These are phyloP conservation scores for Cephus spinipes DNA, from an alignment of 2,888 invertebrate species.

Conservation along the genomic window DNA sequence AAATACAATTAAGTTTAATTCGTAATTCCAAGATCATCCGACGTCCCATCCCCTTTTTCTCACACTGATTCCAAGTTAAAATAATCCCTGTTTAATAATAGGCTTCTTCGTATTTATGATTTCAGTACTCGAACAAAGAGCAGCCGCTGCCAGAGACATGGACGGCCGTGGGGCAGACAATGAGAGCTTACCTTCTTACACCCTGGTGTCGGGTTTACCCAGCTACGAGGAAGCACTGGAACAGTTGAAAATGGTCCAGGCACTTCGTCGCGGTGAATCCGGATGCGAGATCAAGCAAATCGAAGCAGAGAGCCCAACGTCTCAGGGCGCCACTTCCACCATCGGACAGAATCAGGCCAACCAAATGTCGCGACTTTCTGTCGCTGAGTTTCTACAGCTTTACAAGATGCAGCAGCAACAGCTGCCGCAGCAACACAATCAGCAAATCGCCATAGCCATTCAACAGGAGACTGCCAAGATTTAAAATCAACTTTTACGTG, in stretches of 20 bases:
- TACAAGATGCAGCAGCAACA: constrained; percentile 44
- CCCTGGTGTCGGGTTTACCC: constrained; percentile 75
- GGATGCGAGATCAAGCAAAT: constrained; percentile 17
- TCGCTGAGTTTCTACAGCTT: constrained; percentile 60
- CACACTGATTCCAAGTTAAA: background rate
- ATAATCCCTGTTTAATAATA: background rate
- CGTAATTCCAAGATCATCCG: background rate
- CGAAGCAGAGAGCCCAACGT: constrained; percentile 11
- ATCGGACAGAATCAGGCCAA: constrained; percentile 47
- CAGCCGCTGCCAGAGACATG: constrained; percentile 41
- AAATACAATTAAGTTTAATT: background rate
- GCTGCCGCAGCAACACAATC: constrained; percentile 11
- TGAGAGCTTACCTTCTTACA: constrained; percentile 74
- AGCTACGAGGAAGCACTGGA: constrained; percentile 75
- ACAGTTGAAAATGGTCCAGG: constrained; percentile 68
- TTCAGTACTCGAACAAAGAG: constrained; percentile 66
- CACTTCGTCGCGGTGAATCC: constrained; percentile 35
- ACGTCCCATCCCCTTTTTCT: background rate
- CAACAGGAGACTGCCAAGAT: constrained; percentile 11
- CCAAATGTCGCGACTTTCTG: constrained; percentile 55
- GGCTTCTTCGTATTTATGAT: constrained; percentile 25
- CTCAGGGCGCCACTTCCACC: constrained; percentile 23
- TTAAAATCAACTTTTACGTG: background rate
- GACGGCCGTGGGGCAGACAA: constrained; percentile 65
- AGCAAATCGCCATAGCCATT: constrained; percentile 7